Evolutionary conservation across 1,140 invertebrate genomes (phyloP), one percentile per base, ranked within the genome.

Genomic region (Pantala flavescens): DNA sequence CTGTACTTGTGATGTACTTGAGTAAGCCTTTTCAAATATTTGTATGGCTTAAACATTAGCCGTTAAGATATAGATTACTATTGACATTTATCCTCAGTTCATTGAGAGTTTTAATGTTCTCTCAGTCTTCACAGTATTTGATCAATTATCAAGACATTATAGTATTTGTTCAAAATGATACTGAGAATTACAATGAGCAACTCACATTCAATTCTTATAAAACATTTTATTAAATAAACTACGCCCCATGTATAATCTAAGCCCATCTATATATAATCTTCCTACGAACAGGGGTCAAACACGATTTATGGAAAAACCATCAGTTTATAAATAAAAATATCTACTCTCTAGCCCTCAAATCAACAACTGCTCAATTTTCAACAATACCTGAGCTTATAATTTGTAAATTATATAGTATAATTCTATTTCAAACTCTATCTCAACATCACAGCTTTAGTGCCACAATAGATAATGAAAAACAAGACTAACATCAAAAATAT

Each of bases 351-450:
- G 5, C 49, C 49, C 49, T 63, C 49, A 63, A 63, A 63, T 63
- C 49, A 63, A 16, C 12, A 63, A 63, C 12, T 16, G 49, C 49
- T 63, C 49, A 63, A 63, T 21, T 63, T 63, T 63, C n/a, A 21
- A 63, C n/a, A 21, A 63, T 63, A 63, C 49, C 49, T 63, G 49
- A 63, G 49, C 49, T 19, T 63, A 63, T 21, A 16, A 16, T 63
- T 63, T 63, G 49, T 63, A 63, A 63, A 21, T 63, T 21, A 63
- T 16, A 63, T 12, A 63, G 12, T 63, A 63, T 63, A 63, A 63
- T 63, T 63, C 49, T 63, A 63, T 63, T 63, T 63, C 49, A 21
- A 63, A 63, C n/a, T 63, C 49, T 63, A 63, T 63, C n/a, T 63
- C 49, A 21, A 63, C 49, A 63, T 63, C 49, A 63, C 49, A 63